These are phyloP conservation scores for Morelia viridis DNA, from an alignment of 2,797 vertebrate species.

Conservation along the genomic window DNA sequence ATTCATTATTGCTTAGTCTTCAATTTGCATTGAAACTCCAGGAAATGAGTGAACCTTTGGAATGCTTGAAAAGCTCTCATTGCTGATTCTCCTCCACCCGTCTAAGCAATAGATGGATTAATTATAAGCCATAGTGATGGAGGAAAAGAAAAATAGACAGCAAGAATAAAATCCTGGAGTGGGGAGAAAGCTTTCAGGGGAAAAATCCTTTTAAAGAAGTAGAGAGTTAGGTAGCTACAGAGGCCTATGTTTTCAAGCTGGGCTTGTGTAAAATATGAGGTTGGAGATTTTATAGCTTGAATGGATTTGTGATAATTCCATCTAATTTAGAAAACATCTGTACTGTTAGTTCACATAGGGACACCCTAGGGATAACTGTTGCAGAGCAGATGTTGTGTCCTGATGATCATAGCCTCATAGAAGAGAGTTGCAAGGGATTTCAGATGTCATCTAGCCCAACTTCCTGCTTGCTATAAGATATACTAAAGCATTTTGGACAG, in stretches of 20 bases:
- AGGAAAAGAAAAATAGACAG: neutral
- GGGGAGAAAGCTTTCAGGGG: neutral
- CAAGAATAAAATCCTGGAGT: neutral
- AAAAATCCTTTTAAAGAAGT: neutral
- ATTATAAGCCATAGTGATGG: constrained; percentile 1
- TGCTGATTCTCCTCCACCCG: constrained; percentile 45
- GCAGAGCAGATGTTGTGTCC: neutral
- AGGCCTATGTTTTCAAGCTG: neutral
- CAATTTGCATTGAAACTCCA: neutral
- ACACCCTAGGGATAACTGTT: neutral
- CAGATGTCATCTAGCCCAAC: neutral
- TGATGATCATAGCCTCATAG: neutral
- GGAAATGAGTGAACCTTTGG: constrained; percentile 1
- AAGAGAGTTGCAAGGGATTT: neutral
- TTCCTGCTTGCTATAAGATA: neutral
- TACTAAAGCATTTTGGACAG: neutral
- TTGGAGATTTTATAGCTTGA: neutral
- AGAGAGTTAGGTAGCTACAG: neutral
- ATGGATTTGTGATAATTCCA: neutral
- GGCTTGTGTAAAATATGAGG: neutral
- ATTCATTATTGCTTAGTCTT: neutral
- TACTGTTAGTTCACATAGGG: neutral
- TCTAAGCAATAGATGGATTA: constrained; percentile 41
- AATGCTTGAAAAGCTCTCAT: neutral
- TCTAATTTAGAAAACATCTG: neutral